These are phyloP conservation scores for Gadopsis marmoratus DNA, from an alignment of 2,797 vertebrate genomes.

Conservation along the genomic window DNA sequence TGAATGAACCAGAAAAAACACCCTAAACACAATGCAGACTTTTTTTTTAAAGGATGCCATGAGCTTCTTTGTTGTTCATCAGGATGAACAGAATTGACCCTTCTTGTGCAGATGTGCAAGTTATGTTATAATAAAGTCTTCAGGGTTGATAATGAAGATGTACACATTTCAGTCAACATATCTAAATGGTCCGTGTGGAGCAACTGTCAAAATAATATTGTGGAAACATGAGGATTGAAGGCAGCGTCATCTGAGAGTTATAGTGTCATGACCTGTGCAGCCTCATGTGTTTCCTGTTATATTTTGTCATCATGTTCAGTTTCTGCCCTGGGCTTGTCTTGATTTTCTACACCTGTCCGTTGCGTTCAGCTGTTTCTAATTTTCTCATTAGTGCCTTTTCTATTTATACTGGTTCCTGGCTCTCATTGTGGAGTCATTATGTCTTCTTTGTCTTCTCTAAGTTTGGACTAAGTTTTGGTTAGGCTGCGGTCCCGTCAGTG, in stretches of 20 bases:
- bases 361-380: too few relatives aligned
- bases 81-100: constrained; percentile 9
- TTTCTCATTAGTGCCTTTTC: too few relatives aligned
- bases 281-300: too few relatives aligned
- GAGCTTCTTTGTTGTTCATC: constrained; percentile 1
- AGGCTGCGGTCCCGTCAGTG: too few relatives aligned
- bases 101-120: background rate
- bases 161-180: background rate
- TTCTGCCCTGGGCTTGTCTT: too few relatives aligned
- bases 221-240: constrained; percentile 39
- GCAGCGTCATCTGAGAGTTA: constrained; percentile 17
- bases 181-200: constrained; percentile 30
- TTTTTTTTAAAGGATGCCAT: constrained; percentile 5
- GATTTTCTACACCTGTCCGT: too few relatives aligned
- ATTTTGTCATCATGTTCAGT: too few relatives aligned
- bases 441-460: too few relatives aligned
- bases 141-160: constrained; percentile 12
- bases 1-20: background rate
- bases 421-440: too few relatives aligned
- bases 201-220: constrained; percentile 32
- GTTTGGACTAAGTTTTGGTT: too few relatives aligned
- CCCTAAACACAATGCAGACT: background rate
- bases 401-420: too few relatives aligned
- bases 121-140: constrained; percentile 35
- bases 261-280: too few relatives aligned